Evolutionary conservation across 2,797 vertebrate species (phyloP), one percentile per base, ranked within the genome.

Genomic region (Brachyrhaphis roseni): DNA sequence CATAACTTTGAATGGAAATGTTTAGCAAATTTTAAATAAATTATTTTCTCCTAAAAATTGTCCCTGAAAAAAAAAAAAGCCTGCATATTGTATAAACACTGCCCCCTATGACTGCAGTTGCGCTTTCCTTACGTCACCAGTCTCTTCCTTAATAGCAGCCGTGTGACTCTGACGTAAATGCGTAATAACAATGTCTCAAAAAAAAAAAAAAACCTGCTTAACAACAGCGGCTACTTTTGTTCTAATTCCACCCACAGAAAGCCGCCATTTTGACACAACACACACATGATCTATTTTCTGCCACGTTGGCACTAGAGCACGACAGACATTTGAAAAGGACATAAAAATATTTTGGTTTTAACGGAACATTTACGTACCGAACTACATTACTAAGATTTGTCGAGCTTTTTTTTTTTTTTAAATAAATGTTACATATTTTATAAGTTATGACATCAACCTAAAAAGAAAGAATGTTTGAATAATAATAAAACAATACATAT

Each of bases 241-340:
- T 66, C 87, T 74, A 62, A 26, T 34, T 43, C 66, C 76, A 72
- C 68, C 78, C 16, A 75, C 76, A 26, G 12, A 46, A 28, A 66
- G 84, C 79, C 88, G 94, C 95, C 94, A 95, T 95, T 93, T 95
- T 95, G 83, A 84, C 81, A 49, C 28, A 70, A 36, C 47, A 31
- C 49, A 28, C 53, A 36, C 83, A 83, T 78, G 20, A 88, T 77
- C 85, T 77, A 87, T 84, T 87, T 89, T 72, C 75, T 75, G 91
- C 91, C 94, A 94, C 92, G 92, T 82, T 26, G 85, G 31, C 81
- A 75, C 55, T 16, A 3, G 13, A 46, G 26, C 43, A 45, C 0
- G 15, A 31, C 43, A 12, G 1, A 46, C 41, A 11, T 8, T 20
- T 1, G 0, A 16, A 74, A 1, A 28, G 13, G 0, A 10, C 0